These are phyloP conservation scores for Girardia tigrina DNA, from an alignment of 2,888 invertebrate species.

Conservation along the genomic window DNA sequence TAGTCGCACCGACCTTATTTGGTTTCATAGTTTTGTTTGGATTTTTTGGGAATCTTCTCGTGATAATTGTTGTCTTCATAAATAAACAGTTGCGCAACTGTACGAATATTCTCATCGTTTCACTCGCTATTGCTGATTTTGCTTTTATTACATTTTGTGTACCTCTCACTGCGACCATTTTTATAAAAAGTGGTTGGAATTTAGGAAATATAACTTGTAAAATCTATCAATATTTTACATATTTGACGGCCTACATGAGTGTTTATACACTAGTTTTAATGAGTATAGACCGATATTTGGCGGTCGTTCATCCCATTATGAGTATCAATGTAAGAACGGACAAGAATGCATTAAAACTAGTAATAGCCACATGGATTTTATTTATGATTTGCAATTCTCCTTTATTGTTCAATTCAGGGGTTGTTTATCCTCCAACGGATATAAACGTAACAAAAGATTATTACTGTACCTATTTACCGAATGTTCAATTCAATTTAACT, in stretches of 20 bases:
- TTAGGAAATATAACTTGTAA: slow-evolving; percentile 79
- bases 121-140: slow-evolving; percentile 73
- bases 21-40: slow-evolving; percentile 72
- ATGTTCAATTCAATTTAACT: slow-evolving; percentile 54
- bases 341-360: slow-evolving; percentile 65
- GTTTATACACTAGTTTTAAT: slow-evolving; percentile 82
- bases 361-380: slow-evolving; percentile 62
- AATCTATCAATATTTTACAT: slow-evolving; percentile 74
- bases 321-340: slow-evolving; percentile 72
- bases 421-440: not conserved
- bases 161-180: slow-evolving; percentile 79
- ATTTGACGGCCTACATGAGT: slow-evolving; percentile 78
- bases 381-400: slow-evolving; percentile 26
- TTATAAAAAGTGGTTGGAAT: slow-evolving; percentile 72
- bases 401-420: slow-evolving; percentile 18
- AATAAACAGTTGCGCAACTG: slow-evolving; percentile 82
- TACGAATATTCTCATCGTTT: slow-evolving; percentile 77
- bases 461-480: slow-evolving; percentile 45
- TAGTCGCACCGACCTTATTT: slow-evolving; percentile 54
- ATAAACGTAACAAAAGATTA: not conserved
- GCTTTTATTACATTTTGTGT: slow-evolving; percentile 82
- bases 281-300: slow-evolving; percentile 75
- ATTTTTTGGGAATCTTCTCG: slow-evolving; percentile 72
- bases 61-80: slow-evolving; percentile 71
- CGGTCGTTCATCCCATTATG: slow-evolving; percentile 77